Evolutionary conservation across 2,797 vertebrate genomes (phyloP), one percentile per base, ranked within the genome.

Genomic region (Aratinga solstitialis): DNA sequence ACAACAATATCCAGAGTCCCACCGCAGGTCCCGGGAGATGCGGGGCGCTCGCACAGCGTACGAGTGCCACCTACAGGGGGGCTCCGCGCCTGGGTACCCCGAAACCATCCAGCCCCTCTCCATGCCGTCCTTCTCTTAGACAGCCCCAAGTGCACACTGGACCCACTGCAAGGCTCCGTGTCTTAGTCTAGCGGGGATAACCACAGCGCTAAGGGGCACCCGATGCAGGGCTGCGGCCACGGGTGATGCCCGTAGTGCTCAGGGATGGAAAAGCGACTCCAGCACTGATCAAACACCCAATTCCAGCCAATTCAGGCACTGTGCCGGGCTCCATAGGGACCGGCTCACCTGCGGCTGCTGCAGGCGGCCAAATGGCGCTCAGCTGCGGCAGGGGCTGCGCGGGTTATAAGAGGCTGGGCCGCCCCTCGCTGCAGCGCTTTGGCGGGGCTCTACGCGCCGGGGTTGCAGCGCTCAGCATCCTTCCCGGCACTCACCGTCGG

Each of bases 51-150:
- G 3, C 89, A 53, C 89, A 85, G 95, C 19, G 68, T 94, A 58
- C 87, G 93, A 96, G 85, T 96, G 96, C 96, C 96, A 96, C 53
- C 96, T 96, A 94, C 94, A 96, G 96, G 96, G 93, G 87, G 61
- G 48, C 78, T 65, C 87, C 19, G 3, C 1, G 5, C 72, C 69
- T 8, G 67, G 51, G 8, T 20, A 32, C 78, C 88, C 92, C 66
- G 2, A 32, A 26, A 42, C 13, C 61, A 3, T 2, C 48, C 3
- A 0, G n/a, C 27, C n/a, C 13, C 18, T 36, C 2, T 2, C 21
- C 34, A 6, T 4, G 29, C 22, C 26, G 10, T 38, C 50, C 27
- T 45, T 20, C 53, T 24, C 20, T 22, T 59, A 6, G 26, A 17
- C 36, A 26, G 12, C 30, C 22, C 34, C 14, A 13, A 30, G 15